Percentiles rank a stretch among this genome's conserved stretches.
Evolutionary conservation across 1,140 invertebrate species (phyloP).

Genomic region (Parasteatoda tepidariorum): DNA sequence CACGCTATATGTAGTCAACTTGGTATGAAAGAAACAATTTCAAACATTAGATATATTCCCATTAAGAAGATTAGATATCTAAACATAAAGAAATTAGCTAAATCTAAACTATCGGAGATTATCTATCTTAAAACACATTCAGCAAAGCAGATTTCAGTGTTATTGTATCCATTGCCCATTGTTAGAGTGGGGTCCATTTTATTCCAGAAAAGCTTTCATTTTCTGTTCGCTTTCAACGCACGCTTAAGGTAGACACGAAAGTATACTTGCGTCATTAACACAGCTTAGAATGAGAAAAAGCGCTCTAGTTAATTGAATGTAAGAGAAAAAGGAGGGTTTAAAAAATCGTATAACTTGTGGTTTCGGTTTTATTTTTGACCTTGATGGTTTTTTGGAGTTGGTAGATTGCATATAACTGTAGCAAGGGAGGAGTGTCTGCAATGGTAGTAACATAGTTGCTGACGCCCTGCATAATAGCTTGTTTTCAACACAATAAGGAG

Average conservation of each 20-base stretch:
- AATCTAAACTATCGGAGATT: conserved; percentile 21
- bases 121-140: conserved; percentile 19
- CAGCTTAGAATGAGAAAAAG: conserved; percentile 4
- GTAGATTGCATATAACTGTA: not conserved
- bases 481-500: not conserved
- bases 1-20: too few species aligned
- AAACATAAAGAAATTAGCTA: conserved; percentile 18
- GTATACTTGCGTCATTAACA: conserved; percentile 12
- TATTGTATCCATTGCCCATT: not conserved
- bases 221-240: not conserved
- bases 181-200: conserved; percentile 1
- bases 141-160: conserved; percentile 4
- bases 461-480: not conserved
- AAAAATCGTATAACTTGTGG: not conserved
- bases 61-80: too few species aligned
- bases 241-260: not conserved
- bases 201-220: not conserved
- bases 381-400: not conserved
- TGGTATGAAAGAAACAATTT: too few species aligned
- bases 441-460: not conserved
- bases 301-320: conserved; percentile 46
- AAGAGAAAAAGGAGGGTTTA: not conserved
- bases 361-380: conserved; percentile 8
- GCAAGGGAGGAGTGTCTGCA: too few species aligned
- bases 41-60: too few species aligned